These are phyloP conservation scores for Patagioenas fasciata DNA, from an alignment of 2,113 vertebrate genomes.

Conservation along the genomic window DNA sequence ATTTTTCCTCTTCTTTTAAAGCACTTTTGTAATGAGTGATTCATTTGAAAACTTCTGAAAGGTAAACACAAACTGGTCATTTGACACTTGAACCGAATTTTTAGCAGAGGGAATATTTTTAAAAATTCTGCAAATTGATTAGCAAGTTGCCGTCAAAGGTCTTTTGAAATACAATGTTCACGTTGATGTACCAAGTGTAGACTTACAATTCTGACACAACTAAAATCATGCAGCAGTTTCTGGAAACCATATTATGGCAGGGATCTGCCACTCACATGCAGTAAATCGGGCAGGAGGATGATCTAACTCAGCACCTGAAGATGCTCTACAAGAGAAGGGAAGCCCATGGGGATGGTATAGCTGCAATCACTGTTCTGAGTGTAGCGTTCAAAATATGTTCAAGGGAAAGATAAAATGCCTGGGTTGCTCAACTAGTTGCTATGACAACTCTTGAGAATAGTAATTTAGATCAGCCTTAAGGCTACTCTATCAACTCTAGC, in stretches of 20 bases:
- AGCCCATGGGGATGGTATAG: not conserved
- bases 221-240: not conserved
- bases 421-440: constrained; percentile 23
- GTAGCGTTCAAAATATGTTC: not conserved
- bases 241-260: not conserved
- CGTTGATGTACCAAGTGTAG: not conserved
- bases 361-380: not conserved
- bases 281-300: not conserved
- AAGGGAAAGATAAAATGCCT: constrained; percentile 46
- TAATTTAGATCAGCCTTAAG: constrained; percentile 44
- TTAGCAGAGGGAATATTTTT: not conserved
- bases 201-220: not conserved
- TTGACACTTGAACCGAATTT: not conserved
- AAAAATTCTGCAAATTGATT: not conserved
- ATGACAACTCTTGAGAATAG: constrained; percentile 27
- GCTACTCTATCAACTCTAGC: constrained; percentile 1
- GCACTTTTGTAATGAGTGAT: not conserved
- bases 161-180: not conserved
- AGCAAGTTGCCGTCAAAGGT: not conserved
- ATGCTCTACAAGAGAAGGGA: not conserved
- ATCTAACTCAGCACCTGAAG: not conserved
- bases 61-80: not conserved
- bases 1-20: not conserved
- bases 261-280: not conserved
- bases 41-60: not conserved